These are phyloP conservation scores for Corbicula japonica DNA, from an alignment of 2,888 invertebrate genomes.

Conservation along the genomic window DNA sequence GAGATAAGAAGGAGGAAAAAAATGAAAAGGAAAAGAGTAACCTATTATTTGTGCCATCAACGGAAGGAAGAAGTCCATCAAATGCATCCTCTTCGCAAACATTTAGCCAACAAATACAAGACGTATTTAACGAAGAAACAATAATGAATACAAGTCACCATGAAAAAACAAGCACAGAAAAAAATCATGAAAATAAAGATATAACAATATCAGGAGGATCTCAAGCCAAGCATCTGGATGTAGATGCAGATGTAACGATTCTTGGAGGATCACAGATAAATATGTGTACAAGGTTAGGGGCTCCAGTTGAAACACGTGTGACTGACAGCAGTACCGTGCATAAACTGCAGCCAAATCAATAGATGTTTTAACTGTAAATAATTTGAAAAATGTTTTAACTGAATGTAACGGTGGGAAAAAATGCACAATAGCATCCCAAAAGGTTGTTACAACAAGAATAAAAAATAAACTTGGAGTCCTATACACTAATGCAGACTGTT, in stretches of 20 bases:
- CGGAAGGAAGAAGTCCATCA: background rate
- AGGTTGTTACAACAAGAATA: background rate
- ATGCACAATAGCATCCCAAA: background rate
- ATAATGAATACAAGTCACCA: background rate
- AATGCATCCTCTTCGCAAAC: background rate
- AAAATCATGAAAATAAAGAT: background rate
- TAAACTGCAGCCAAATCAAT: too few relatives aligned
- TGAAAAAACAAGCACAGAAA: background rate
- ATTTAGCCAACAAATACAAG: background rate
- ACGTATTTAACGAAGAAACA: too few relatives aligned
- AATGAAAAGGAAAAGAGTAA: background rate
- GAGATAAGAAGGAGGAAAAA: background rate
- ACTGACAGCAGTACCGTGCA: too few relatives aligned
- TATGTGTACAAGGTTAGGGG: too few relatives aligned
- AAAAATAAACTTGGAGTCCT: background rate
- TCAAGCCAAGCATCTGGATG: too few relatives aligned
- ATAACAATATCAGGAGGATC: too few relatives aligned
- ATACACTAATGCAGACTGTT: conserved; percentile 30
- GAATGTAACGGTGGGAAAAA: background rate
- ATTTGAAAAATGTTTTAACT: background rate
- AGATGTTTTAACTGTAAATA: too few relatives aligned
- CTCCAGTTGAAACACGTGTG: too few relatives aligned
- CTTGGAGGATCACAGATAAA: too few relatives aligned
- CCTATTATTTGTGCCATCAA: background rate
- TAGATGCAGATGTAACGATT: too few relatives aligned